phyloP scores from a whole-genome alignment of 2,797 vertebrate genomes.

The Sebastes taczanowskii region DNA sequence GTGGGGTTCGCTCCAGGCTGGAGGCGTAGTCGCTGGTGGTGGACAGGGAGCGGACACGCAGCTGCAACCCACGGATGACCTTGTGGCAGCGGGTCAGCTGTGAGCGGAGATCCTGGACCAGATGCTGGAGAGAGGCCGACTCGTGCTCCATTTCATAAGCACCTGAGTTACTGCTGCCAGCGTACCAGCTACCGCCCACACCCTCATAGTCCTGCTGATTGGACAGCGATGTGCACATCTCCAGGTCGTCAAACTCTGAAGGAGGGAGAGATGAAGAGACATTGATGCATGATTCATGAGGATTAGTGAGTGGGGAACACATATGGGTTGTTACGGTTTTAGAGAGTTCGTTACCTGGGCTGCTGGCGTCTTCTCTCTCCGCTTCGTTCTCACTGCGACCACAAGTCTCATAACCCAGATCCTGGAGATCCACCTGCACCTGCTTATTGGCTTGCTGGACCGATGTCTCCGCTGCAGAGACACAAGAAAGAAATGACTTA shows the following conservation, averaged over 20 bases:
- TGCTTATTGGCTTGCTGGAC: constrained; percentile 92
- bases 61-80: constrained; percentile 90
- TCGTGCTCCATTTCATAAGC: constrained; percentile 55
- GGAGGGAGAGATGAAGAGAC: background rate
- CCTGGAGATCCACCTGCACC: constrained; percentile 96
- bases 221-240: constrained; percentile 81
- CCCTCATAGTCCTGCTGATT: constrained; percentile 65
- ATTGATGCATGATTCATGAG: background rate
- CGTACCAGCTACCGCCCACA: constrained; percentile 60
- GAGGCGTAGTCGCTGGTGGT: constrained; percentile 92
- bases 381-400: constrained; percentile 96
- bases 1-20: constrained; percentile 85
- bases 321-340: background rate
- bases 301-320: background rate
- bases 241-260: constrained; percentile 91
- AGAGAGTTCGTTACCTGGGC: constrained; percentile 85
- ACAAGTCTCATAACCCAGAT: constrained; percentile 96
- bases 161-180: constrained; percentile 30
- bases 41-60: constrained; percentile 87
- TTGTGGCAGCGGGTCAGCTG: constrained; percentile 90
- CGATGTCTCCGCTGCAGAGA: constrained; percentile 85
- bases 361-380: constrained; percentile 92
- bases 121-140: constrained; percentile 74
- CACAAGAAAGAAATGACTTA: background rate
- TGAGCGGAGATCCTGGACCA: constrained; percentile 87